A percentile compares a stretch with the other conserved stretches of the same genome.
Evolutionary conservation across 2,113 vertebrate genomes (phyloP).

Genomic region (Catagonus wagneri): DNA sequence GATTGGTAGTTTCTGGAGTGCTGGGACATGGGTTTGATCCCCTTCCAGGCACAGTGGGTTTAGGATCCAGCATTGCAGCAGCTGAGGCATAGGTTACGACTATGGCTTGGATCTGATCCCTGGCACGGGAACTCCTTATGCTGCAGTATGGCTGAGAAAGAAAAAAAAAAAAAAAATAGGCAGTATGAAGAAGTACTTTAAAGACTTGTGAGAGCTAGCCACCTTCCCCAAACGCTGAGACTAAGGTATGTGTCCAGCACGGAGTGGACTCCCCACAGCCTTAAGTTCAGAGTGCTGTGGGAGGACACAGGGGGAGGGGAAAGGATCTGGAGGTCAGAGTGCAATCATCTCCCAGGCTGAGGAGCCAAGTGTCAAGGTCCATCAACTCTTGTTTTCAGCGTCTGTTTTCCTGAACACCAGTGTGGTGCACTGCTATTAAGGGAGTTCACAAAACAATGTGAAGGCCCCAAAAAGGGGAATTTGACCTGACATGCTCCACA

Average conservation of each 20-base stretch:
- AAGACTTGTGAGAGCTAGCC: background rate
- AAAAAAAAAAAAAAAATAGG: conserved; percentile 26
- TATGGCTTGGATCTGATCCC: no score
- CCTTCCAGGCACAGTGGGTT: no score
- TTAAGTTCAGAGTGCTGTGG: background rate
- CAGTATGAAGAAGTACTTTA: conserved; percentile 31
- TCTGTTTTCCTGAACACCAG: conserved; percentile 60
- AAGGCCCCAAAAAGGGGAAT: conserved; percentile 47
- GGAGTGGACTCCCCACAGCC: background rate
- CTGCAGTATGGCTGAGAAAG: no score
- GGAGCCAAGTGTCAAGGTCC: conserved; percentile 47
- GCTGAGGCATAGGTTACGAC: no score
- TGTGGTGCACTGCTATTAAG: conserved; percentile 33
- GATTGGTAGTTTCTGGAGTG: no score
- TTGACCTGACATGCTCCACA: conserved; percentile 54
- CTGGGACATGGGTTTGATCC: no score
- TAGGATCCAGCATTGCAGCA: no score
- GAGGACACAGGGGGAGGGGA: background rate
- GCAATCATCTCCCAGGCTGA: background rate
- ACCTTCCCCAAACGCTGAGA: background rate
- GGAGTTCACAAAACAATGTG: conserved; percentile 72
- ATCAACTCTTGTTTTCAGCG: conserved; percentile 65
- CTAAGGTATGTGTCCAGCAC: background rate
- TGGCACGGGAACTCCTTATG: no score
- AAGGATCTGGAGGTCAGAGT: conserved; percentile 1